Conservation (phyloP, 2,113 vertebrate species). For the Brachypodius melanocephalos region DNA sequence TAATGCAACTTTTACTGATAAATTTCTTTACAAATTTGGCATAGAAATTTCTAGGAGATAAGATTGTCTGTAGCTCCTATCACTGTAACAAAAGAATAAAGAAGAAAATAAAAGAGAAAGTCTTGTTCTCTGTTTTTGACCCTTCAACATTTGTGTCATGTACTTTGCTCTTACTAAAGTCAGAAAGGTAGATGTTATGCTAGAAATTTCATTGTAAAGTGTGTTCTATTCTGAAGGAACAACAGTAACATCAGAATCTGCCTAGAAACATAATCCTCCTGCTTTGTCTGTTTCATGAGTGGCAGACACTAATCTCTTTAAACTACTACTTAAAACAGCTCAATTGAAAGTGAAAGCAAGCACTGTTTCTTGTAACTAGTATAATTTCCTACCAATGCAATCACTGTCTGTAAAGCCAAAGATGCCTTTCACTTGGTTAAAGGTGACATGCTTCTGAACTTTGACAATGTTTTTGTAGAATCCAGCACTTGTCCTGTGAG, state of each 20-base stretch:
- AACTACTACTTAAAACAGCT: not conserved
- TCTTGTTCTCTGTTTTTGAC: not conserved
- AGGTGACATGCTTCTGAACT: slow-evolving; percentile 96
- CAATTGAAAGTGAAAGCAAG: not conserved
- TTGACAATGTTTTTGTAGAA: slow-evolving; percentile 95
- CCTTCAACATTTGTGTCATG: not conserved
- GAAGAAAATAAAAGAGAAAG: not conserved
- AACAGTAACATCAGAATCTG: not conserved
- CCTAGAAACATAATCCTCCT: not conserved
- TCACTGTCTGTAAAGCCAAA: slow-evolving; percentile 98
- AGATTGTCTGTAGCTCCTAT: not conserved
- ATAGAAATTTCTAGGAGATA: not conserved
- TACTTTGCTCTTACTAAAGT: not conserved
- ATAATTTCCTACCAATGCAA: slow-evolving; percentile 84
- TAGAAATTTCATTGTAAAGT: not conserved
- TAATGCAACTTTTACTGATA: not conserved
- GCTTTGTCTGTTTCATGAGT: not conserved
- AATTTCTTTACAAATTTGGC: not conserved
- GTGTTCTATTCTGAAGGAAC: not conserved
- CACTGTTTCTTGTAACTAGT: not conserved
- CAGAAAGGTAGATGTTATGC: not conserved
- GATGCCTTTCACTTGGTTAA: slow-evolving; percentile 98
- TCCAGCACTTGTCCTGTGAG: slow-evolving; percentile 79
- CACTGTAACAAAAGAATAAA: not conserved
- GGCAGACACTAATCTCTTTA: not conserved